Evolutionary conservation across 2,797 vertebrate genomes (phyloP).

Genomic region (Dromococcyx pavoninus): DNA sequence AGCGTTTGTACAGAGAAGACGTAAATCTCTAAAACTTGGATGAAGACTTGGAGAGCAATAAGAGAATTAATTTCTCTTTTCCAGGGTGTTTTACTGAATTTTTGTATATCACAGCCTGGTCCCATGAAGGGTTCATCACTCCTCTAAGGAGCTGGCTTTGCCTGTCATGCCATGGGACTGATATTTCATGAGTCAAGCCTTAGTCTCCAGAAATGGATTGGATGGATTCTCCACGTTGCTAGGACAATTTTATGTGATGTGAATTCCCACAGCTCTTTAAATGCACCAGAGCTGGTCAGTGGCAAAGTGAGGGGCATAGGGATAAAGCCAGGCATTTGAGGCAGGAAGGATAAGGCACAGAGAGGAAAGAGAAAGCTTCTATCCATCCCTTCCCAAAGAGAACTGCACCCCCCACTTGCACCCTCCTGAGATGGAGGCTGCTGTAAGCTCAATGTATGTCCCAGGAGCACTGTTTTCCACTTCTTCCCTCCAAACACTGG

Average conservation of each 20-base stretch:
- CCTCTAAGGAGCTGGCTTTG: background rate
- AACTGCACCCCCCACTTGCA: background rate
- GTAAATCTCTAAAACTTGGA: background rate
- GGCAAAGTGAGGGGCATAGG: background rate
- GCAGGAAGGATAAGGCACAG: background rate
- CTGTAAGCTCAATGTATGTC: background rate
- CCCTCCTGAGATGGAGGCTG: background rate
- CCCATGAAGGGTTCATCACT: background rate
- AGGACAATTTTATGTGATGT: background rate
- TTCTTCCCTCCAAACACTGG: background rate
- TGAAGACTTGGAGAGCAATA: background rate
- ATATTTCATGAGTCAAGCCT: background rate
- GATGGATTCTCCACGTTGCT: background rate
- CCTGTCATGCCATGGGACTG: background rate
- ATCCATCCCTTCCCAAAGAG: background rate
- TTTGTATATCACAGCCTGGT: background rate
- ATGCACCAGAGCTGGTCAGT: background rate
- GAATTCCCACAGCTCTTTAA: background rate
- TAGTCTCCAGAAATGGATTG: background rate
- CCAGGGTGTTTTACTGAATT: background rate
- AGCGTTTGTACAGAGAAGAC: rapidly evolving
- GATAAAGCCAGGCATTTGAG: background rate
- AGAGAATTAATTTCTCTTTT: background rate
- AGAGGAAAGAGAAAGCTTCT: background rate
- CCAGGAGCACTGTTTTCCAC: background rate